Base-by-base conservation (phyloP, 2,113 vertebrate species). In the Myotis yumanensis region DNA sequence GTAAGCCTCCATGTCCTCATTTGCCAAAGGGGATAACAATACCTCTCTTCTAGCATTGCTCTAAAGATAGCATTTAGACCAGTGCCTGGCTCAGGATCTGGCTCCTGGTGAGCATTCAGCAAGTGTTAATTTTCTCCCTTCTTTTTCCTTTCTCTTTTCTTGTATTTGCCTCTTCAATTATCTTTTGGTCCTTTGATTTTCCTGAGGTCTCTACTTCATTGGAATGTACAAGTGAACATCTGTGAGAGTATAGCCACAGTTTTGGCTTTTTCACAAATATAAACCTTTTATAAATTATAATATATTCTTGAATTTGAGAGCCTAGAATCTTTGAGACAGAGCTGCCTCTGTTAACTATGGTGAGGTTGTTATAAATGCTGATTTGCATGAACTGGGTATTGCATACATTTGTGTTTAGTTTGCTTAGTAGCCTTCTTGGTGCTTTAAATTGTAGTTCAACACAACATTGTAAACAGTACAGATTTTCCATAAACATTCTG, bases 141-240 rank as follows among this genome's bases (percentile, higher is more conserved):
- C n/a, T 69, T n/a, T 43, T 59, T 69, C 16, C 22, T 85, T 90
- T 18, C 2, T 80, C 25, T 62, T 37, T 59, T 7, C 37, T 68
- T 1, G 0, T 82, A 8, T 64, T 62, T 14, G 11, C 37, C 15
- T 64, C 54, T 75, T 18, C 35, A 14, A 15, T 64, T 81, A 9
- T 81, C 72, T 77, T 90, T 81, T 68, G 28, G 7, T 62, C 25
- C 18, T 93, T 95, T 79, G 68, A 37, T 32, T 86, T 87, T 90
- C 25, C 54, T 82, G 4, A 94, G 48, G 11, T 68, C 72, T 90
- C 0, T 7, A 37, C 18, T 69, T 92, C 40, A 64, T 79, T 76
- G 80, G 23, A 92, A 62, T 88, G 18, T 73, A 37, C 5, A 79
- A 6, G 5, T 66, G 15, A 86, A 82, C 86, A 80, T 75, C 54